Conservation (phyloP, 2,797 vertebrate species). For the Ceryle rudis region DNA sequence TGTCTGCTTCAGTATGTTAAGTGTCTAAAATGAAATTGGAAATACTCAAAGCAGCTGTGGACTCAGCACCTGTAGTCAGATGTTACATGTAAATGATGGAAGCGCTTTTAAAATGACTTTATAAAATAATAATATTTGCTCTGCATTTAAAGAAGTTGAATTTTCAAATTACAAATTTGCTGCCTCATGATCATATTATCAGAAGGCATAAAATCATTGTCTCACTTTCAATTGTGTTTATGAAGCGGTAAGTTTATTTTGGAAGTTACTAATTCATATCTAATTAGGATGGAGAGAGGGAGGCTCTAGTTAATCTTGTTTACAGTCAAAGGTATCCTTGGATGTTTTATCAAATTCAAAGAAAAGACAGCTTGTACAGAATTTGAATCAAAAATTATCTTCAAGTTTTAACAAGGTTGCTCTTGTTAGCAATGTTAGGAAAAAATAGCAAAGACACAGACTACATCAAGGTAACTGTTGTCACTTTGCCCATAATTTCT, state of each 20-base stretch:
- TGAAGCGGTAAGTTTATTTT: neutral
- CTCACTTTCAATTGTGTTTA: neutral
- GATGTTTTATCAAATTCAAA: neutral
- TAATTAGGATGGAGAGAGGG: neutral
- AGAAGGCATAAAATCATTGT: neutral
- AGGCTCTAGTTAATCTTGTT: neutral
- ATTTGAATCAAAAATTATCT: neutral
- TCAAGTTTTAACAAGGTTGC: neutral
- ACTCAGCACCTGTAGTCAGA: neutral
- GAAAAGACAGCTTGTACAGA: neutral
- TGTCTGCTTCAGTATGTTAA: neutral
- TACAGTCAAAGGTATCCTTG: neutral
- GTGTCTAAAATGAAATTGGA: neutral
- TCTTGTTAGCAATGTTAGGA: neutral
- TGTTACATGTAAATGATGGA: neutral
- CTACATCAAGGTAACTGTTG: neutral
- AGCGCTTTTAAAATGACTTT: conserved; percentile 3
- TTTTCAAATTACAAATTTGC: neutral
- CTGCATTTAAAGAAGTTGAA: neutral
- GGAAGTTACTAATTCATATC: neutral
- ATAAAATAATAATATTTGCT: neutral
- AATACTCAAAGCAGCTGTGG: neutral
- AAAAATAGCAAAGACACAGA: neutral
- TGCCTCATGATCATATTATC: neutral
- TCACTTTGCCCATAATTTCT: neutral